Conservation (phyloP, 2,113 vertebrate species). For the Rhinolophus sinicus region DNA sequence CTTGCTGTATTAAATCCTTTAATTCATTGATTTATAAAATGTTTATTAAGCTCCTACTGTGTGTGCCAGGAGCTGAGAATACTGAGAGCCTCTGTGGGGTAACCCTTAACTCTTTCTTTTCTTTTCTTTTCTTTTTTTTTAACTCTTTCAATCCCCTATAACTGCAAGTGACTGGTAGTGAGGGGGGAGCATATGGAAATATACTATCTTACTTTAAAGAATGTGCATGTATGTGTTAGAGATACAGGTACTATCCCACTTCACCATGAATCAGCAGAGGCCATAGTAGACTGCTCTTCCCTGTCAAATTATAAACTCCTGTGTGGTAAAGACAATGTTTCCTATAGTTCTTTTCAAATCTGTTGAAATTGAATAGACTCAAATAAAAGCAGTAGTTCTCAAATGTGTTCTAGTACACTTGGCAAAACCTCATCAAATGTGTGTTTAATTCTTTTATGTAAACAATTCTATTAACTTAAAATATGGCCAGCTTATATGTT, state of each 20-base stretch:
- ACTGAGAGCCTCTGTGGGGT: neutral
- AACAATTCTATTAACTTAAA: conserved; percentile 43
- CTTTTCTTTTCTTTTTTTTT: too few species aligned
- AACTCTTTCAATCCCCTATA: neutral
- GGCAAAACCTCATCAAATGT: conserved; percentile 38
- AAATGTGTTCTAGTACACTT: conserved; percentile 8
- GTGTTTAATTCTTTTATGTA: conserved; percentile 19
- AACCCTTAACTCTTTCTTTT: neutral
- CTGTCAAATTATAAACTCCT: conserved; percentile 39
- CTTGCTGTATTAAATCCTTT: neutral
- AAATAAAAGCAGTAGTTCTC: conserved; percentile 1
- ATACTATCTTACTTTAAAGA: neutral
- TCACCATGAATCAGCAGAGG: neutral
- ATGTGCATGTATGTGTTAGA: neutral
- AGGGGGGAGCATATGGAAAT: neutral
- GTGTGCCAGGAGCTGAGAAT: conserved; percentile 6
- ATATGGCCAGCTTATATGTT: neutral
- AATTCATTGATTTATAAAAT: conserved; percentile 46
- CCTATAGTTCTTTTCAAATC: conserved; percentile 10
- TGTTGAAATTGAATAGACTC: conserved; percentile 26
- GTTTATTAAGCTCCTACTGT: conserved; percentile 66
- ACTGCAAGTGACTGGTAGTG: neutral
- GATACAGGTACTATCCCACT: neutral
- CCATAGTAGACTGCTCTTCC: neutral
- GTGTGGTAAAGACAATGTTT: neutral